Evolutionary conservation across 2,888 invertebrate genomes (phyloP), one percentile per base, ranked within the genome.

Genomic region (Brachyopa scutellaris): DNA sequence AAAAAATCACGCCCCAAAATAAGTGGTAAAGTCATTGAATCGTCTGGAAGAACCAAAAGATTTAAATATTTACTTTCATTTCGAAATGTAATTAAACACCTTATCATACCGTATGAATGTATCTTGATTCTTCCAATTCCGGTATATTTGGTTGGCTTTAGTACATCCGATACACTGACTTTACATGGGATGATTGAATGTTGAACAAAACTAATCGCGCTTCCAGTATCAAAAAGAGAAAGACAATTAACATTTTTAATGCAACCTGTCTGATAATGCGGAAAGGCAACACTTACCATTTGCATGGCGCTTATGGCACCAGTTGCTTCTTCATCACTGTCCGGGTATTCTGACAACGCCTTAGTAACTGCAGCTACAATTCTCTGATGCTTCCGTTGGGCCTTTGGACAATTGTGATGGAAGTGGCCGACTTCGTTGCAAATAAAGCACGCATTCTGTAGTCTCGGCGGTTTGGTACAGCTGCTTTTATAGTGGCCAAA

Each of bases 141-240:
- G n/a, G n/a, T n/a, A n/a, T n/a, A n/a, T n/a, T n/a, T n/a, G n/a
- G n/a, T n/a, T n/a, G n/a, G n/a, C n/a, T n/a, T n/a, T n/a, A n/a
- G n/a, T n/a, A n/a, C n/a, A n/a, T n/a, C n/a, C n/a, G n/a, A n/a
- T n/a, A n/a, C n/a, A n/a, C n/a, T n/a, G n/a, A n/a, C n/a, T n/a
- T n/a, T n/a, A n/a, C n/a, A n/a, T 53, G 33, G 53, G 19, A 53
- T 9, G 1, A 19, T 11, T 2, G 53, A 53, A 11, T 4, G 6
- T n/a, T 5, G 9, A 4, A 40, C 23, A 6, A 38, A 4, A 15
- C 13, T 57, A 57, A 57, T 57, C 4, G 38, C 57, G 40, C 38
- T 40, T 13, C 57, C 23, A 15, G 57, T 57, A 36, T 57, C 57
- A 38, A 57, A 57, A 5, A 57, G 8, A 15, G 57, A 57, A 19